These are phyloP conservation scores for Akabosia matsudoensis DNA, from an alignment of 1,140 invertebrate species.

Conservation along the genomic window DNA sequence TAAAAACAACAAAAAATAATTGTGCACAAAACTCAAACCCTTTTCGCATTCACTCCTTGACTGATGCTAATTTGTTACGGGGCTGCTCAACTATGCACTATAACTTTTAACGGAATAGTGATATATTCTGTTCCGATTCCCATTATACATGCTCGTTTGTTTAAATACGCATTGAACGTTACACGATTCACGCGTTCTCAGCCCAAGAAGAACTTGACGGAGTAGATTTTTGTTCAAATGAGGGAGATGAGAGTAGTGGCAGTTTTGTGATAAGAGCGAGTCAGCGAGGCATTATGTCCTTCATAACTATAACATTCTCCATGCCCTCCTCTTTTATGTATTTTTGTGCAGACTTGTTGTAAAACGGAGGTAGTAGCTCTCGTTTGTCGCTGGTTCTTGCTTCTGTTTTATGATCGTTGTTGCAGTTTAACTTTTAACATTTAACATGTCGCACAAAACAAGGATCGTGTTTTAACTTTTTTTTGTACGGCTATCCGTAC, in stretches of 20 bases:
- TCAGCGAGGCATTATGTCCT: not conserved
- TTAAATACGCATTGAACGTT: too few relatives aligned
- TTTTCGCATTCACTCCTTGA: not conserved
- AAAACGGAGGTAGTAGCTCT: not conserved
- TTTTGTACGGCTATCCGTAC: not conserved
- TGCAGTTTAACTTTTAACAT: not conserved
- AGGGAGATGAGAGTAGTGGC: not conserved
- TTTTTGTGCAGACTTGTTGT: constrained; percentile 1
- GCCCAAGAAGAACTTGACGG: too few relatives aligned
- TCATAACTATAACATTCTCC: constrained; percentile 14
- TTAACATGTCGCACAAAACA: constrained; percentile 5
- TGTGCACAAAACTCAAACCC: too few relatives aligned
- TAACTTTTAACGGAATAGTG: not conserved
- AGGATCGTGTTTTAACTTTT: not conserved
- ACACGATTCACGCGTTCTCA: too few relatives aligned
- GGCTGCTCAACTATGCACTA: not conserved
- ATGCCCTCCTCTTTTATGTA: not conserved
- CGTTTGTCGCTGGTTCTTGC: too few relatives aligned
- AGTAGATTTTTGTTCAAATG: too few relatives aligned
- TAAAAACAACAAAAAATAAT: not conserved
- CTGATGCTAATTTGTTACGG: not conserved
- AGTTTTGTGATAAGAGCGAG: not conserved
- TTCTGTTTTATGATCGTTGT: not conserved
- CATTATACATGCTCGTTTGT: not conserved
- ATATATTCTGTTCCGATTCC: not conserved